Evolutionary conservation across 2,113 vertebrate species (phyloP).

Genomic region (Gymnocephalus cernua): DNA sequence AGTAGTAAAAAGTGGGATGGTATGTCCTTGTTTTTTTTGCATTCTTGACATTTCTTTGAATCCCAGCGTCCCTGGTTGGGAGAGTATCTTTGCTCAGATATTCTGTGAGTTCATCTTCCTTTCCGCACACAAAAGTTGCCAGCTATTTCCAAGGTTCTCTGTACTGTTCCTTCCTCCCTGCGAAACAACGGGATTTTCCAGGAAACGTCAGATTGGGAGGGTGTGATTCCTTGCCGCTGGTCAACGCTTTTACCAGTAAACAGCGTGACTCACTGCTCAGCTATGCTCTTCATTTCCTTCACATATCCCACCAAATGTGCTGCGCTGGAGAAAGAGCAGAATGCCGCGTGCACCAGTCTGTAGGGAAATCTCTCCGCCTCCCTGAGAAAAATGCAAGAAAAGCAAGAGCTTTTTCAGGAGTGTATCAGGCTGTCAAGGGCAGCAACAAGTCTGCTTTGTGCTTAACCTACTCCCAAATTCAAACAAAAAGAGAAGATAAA

Average conservation of each 20-base stretch:
- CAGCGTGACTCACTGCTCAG: slow-evolving; percentile 85
- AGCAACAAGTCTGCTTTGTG: slow-evolving; percentile 45
- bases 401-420: slow-evolving; percentile 40
- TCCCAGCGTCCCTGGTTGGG: slow-evolving; percentile 59
- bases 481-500: slow-evolving; percentile 54
- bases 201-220: slow-evolving; percentile 84
- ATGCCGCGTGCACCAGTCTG: slow-evolving; percentile 26
- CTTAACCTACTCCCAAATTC: slow-evolving; percentile 15
- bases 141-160: slow-evolving; percentile 77
- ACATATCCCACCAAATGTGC: slow-evolving; percentile 83
- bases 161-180: slow-evolving; percentile 85
- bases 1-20: slow-evolving; percentile 21
- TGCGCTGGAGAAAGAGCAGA: slow-evolving; percentile 78
- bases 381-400: slow-evolving; percentile 63
- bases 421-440: slow-evolving; percentile 39
- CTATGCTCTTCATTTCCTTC: slow-evolving; percentile 86
- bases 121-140: slow-evolving; percentile 72
- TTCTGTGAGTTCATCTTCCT: slow-evolving; percentile 74
- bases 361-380: slow-evolving; percentile 51
- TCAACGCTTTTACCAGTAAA: slow-evolving; percentile 85
- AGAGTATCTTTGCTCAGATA: slow-evolving; percentile 69
- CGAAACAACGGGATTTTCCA: slow-evolving; percentile 87
- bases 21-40: slow-evolving; percentile 54
- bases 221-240: slow-evolving; percentile 85
- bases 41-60: slow-evolving; percentile 80